phyloP scores from a whole-genome alignment of 2,113 vertebrate genomes.

The Ovibos moschatus region DNA sequence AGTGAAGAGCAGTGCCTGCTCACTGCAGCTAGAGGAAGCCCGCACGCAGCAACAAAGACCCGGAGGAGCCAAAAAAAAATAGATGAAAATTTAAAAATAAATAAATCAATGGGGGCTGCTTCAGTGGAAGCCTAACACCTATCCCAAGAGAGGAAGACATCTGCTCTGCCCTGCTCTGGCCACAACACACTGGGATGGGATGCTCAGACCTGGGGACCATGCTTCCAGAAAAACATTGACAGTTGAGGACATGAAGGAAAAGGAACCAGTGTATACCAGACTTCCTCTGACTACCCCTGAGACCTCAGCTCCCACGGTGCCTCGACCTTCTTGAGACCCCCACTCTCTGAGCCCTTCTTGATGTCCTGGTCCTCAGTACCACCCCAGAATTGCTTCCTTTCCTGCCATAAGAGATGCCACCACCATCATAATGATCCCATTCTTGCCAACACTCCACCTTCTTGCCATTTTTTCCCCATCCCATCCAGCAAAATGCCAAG shows the following conservation, averaged over 20 bases:
- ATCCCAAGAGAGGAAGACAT: too few relatives aligned
- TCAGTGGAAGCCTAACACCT: not conserved
- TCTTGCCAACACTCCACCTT: not conserved
- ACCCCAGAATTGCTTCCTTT: not conserved
- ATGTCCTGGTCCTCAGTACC: rapidly evolving
- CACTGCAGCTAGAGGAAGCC: not conserved
- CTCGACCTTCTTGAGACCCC: not conserved
- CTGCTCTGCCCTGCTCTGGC: not conserved
- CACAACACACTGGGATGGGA: too few relatives aligned
- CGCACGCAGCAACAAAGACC: not conserved
- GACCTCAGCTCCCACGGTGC: not conserved
- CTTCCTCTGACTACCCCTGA: not conserved
- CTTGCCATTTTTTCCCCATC: not conserved
- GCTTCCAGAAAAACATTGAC: not conserved
- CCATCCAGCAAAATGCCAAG: not conserved
- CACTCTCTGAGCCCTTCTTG: not conserved
- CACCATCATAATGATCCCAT: not conserved
- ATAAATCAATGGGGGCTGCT: not conserved
- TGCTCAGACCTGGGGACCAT: not conserved
- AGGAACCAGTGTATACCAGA: not conserved
- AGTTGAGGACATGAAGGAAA: not conserved
- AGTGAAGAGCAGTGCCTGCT: not conserved
- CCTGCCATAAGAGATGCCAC: not conserved
- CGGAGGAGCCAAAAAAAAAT: not conserved
- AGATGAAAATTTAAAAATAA: not conserved